phyloP scores from a whole-genome alignment of 2,888 invertebrate genomes.

The Strigamia maritima region DNA sequence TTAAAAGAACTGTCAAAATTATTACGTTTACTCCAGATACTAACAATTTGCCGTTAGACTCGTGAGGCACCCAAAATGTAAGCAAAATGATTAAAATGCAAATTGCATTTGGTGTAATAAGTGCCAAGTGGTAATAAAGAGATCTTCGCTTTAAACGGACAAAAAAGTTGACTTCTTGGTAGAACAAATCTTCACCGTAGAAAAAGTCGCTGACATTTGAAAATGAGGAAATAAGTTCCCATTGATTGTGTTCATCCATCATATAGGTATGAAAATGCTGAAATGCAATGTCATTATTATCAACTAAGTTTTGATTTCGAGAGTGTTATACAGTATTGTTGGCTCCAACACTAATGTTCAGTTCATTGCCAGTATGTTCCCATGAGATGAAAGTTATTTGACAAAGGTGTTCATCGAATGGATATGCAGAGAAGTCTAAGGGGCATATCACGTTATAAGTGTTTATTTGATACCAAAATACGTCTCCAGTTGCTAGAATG shows the following conservation, averaged over 20 bases:
- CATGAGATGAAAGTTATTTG: conserved; percentile 69
- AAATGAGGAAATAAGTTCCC: background rate
- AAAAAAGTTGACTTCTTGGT: background rate
- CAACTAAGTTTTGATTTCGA: background rate
- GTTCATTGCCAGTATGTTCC: conserved; percentile 62
- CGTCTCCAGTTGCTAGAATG: background rate
- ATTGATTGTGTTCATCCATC: background rate
- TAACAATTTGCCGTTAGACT: background rate
- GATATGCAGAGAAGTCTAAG: conserved; percentile 65
- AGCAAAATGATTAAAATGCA: background rate
- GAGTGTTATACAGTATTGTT: background rate
- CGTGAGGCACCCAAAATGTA: background rate
- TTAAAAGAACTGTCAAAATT: background rate
- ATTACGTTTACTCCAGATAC: background rate
- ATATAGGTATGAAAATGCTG: background rate
- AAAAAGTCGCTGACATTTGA: background rate
- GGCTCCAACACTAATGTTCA: conserved; percentile 52
- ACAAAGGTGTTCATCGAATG: conserved; percentile 68
- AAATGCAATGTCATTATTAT: background rate
- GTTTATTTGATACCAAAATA: conserved; percentile 45
- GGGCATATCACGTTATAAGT: conserved; percentile 66
- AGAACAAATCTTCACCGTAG: background rate
- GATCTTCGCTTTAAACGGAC: background rate
- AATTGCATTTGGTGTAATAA: background rate
- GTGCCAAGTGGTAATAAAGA: background rate